Conservation (phyloP, 2,797 vertebrate species). For the Chiloscyllium punctatum region DNA sequence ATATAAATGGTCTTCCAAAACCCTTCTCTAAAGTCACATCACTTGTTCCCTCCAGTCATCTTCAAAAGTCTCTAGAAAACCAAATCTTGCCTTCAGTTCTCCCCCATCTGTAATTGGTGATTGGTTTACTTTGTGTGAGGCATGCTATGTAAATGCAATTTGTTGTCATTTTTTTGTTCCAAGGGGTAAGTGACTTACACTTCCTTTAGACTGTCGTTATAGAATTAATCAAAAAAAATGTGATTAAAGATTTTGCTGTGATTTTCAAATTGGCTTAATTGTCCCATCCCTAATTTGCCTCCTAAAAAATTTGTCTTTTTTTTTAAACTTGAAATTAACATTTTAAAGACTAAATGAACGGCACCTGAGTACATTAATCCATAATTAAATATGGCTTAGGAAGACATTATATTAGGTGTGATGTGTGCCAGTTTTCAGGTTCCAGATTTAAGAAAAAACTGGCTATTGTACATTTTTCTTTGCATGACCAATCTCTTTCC, state of each 20-base stretch:
- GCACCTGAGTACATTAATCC: neutral
- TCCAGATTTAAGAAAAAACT: neutral
- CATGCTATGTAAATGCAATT: neutral
- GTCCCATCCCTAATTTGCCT: neutral
- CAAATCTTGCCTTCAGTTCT: neutral
- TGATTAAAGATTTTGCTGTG: neutral
- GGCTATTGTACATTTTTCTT: neutral
- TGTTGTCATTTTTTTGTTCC: neutral
- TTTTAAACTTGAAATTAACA: neutral
- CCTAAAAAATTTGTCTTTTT: neutral
- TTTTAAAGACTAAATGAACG: neutral
- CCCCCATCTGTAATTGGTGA: neutral
- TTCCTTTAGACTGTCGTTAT: neutral
- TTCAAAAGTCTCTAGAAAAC: neutral
- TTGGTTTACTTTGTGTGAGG: neutral
- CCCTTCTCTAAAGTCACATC: neutral
- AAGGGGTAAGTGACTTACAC: neutral
- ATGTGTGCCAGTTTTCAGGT: neutral
- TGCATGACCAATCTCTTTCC: neutral
- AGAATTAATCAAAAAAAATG: neutral
- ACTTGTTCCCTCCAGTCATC: neutral
- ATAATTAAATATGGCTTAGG: neutral
- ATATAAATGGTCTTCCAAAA: neutral
- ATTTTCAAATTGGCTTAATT: neutral
- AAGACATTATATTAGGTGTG: neutral